A percentile compares a stretch with the other conserved stretches of the same genome.
These are phyloP conservation scores for Propithecus coquereli DNA, from an alignment of 2,113 vertebrate species.

Conservation along the genomic window DNA sequence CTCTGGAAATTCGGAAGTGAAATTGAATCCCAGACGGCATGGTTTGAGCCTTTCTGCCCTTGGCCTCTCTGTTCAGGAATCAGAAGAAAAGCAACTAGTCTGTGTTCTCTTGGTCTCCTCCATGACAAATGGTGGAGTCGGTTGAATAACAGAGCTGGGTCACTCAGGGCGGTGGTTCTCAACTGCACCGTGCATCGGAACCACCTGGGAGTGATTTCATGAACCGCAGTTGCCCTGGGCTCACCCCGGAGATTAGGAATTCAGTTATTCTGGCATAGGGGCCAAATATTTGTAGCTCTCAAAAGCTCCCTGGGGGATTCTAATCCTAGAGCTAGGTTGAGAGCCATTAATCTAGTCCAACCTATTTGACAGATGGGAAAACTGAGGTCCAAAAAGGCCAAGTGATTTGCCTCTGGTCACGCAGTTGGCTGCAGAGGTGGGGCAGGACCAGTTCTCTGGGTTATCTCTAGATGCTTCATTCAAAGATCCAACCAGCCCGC, in stretches of 20 bases:
- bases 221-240: not conserved
- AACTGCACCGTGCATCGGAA: not conserved
- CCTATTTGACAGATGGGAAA: not conserved
- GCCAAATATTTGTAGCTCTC: not conserved
- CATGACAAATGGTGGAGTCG: conserved; percentile 10
- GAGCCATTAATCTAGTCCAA: not conserved
- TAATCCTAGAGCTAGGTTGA: not conserved
- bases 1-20: conserved; percentile 32
- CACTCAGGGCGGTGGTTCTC: not conserved
- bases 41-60: not conserved
- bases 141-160: not conserved
- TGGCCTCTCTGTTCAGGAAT: conserved; percentile 28
- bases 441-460: not conserved
- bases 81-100: not conserved
- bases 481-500: not conserved
- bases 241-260: not conserved
- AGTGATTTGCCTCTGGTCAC: not conserved
- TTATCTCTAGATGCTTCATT: not conserved
- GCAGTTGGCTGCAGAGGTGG: not conserved
- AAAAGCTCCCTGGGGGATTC: not conserved
- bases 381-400: not conserved
- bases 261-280: not conserved
- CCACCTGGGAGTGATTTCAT: not conserved
- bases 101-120: not conserved
- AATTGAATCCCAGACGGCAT: conserved; percentile 43